Base-by-base conservation (phyloP, 1,140 invertebrate species). In the Matsumurasca onukii region DNA sequence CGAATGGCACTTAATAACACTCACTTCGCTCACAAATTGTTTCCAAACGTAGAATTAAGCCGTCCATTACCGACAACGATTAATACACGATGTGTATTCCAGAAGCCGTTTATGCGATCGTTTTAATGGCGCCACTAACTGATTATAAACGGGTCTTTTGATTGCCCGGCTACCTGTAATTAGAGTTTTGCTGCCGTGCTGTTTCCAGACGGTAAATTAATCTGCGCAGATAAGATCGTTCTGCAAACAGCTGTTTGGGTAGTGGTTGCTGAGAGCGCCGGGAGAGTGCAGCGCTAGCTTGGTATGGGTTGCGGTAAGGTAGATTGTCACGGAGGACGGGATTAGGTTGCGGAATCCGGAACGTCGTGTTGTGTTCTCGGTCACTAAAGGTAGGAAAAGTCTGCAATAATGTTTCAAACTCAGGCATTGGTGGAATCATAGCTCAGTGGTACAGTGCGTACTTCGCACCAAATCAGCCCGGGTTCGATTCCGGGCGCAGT, bases 21-120 rank as follows among this genome's bases (percentile, higher is more conserved):
- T 24, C 55, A 9, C 22, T 27, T 29, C 24, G 55, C 55, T 39
- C 55, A 59, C 55, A 59, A 59, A 59, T 59, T 59, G 55, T 59
- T 59, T 59, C 55, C 55, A 59, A 59, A 59, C 55, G 55, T 59
- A 59, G 55, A 59, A 59, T 59, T 59, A 59, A 59, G 55, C 55
- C 55, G 55, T 59, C 55, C 24, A 59, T 59, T 59, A 59, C 55
- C 25, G 30, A 13, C 15, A 12, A 59, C 22, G 30, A 59, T 59
- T 59, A 59, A 59, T 59, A 59, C 24, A 2, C 55, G 55, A 9
- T 13, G 55, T 27, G 55, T 59, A 59, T 25, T 27, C 55, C 55
- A 27, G 55, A 27, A 59, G 55, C 55, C 22, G 20, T 22, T 22
- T 25, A 39, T 39, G 17, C 34, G 34, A 39, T 39, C 34, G 17